Conservation (phyloP, 1,140 invertebrate species). For the Heliothis subflexa region DNA sequence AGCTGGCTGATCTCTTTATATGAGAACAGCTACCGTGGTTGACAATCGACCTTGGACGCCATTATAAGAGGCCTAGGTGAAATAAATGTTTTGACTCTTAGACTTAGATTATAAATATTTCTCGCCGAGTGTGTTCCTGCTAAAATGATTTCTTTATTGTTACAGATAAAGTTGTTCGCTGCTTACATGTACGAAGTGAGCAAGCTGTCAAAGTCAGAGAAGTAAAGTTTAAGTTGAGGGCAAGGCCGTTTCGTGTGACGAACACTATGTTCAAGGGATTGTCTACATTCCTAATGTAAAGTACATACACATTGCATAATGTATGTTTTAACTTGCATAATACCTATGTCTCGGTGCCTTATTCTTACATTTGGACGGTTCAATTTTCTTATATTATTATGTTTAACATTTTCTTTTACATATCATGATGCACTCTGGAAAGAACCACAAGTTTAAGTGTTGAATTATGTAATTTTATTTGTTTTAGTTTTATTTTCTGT, state of each 20-base stretch:
- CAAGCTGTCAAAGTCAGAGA: conserved; percentile 81
- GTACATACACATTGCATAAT: conserved; percentile 45
- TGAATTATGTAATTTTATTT: not conserved
- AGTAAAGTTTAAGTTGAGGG: not conserved
- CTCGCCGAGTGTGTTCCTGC: too few species aligned
- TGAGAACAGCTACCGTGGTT: too few species aligned
- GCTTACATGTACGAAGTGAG: conserved; percentile 94
- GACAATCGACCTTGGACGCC: too few species aligned
- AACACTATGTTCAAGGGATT: conserved; percentile 15
- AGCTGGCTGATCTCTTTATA: too few species aligned
- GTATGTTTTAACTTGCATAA: conserved; percentile 37
- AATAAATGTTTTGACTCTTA: too few species aligned
- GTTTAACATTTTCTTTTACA: not conserved
- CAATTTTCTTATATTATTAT: too few species aligned
- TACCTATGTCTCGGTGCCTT: conserved; percentile 16
- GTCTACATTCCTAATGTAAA: conserved; percentile 6
- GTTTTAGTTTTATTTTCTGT: not conserved
- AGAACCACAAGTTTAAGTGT: not conserved
- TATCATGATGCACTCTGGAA: not conserved
- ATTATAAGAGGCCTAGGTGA: too few species aligned
- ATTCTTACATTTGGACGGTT: not conserved
- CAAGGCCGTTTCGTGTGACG: not conserved
- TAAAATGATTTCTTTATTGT: conserved; percentile 57
- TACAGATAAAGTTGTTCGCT: conserved; percentile 94
- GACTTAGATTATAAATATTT: too few species aligned